Conservation (phyloP, 2,113 vertebrate genomes). For the Oryzias curvinotus region DNA sequence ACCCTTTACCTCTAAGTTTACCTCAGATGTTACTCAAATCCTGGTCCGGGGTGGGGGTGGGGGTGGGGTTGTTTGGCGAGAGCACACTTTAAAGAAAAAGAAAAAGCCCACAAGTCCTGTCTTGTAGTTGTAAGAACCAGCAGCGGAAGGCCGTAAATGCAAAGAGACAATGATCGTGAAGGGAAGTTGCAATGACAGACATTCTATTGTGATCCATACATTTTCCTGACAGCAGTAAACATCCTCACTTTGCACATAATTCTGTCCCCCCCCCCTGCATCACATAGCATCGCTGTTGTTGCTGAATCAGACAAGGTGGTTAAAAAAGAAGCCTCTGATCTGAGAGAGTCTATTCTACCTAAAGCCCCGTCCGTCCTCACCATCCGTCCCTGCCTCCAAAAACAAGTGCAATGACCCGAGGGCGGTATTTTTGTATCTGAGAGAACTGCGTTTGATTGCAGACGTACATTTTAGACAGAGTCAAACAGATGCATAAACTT, state of each 20-base stretch:
- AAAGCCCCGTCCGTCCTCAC: background rate
- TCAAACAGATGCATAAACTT: conserved; percentile 27
- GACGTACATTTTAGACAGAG: conserved; percentile 12
- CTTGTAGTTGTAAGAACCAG: conserved; percentile 29
- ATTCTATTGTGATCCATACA: conserved; percentile 48
- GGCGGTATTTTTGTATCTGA: conserved; percentile 62
- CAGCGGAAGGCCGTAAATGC: conserved; percentile 31
- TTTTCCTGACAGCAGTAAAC: conserved; percentile 40
- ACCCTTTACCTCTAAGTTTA: conserved; percentile 78
- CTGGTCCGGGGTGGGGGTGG: conserved; percentile 13
- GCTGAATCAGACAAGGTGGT: conserved; percentile 64
- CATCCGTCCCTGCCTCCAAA: background rate
- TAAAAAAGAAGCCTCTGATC: conserved; percentile 63
- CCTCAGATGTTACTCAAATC: conserved; percentile 69
- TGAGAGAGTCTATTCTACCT: conserved; percentile 58
- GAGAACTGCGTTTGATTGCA: conserved; percentile 23
- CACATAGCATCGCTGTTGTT: conserved; percentile 41
- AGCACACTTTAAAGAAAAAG: conserved; percentile 16
- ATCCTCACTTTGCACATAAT: conserved; percentile 30
- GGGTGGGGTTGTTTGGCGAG: conserved; percentile 9
- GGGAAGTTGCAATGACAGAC: conserved; percentile 70
- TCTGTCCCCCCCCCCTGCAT: background rate
- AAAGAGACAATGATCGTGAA: conserved; percentile 52
- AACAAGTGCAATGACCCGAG: conserved; percentile 67
- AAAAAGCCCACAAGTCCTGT: conserved; percentile 35